Evolutionary conservation across 2,113 vertebrate species (phyloP).

Genomic region (Phycodurus eques): DNA sequence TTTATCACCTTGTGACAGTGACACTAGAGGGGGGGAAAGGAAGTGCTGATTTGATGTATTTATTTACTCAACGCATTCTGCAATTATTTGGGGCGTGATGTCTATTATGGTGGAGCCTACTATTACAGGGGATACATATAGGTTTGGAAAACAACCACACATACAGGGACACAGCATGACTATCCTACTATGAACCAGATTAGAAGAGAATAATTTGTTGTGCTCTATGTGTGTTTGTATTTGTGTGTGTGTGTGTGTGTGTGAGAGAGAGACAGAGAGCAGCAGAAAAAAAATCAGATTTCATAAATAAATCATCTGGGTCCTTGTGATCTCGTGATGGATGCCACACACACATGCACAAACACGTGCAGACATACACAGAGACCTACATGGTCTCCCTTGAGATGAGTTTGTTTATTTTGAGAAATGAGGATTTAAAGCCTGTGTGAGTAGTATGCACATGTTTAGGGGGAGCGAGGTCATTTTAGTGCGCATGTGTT

Average conservation of each 20-base stretch:
- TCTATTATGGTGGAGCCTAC: not conserved
- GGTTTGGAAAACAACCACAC: not conserved
- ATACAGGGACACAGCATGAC: constrained; percentile 9
- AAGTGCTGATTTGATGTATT: not conserved
- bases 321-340: constrained; percentile 42
- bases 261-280: constrained; percentile 19
- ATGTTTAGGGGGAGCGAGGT: constrained; percentile 26
- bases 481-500: constrained; percentile 10
- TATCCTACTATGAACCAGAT: constrained; percentile 4
- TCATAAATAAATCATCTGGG: constrained; percentile 69
- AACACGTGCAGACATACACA: constrained; percentile 11
- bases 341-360: constrained; percentile 18
- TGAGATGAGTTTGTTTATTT: constrained; percentile 59
- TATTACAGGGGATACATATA: not conserved
- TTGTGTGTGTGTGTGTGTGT: constrained; percentile 1
- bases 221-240: constrained; percentile 38
- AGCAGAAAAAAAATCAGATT: constrained; percentile 65
- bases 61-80: not conserved
- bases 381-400: constrained; percentile 14
- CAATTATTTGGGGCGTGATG: not conserved
- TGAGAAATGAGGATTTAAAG: constrained; percentile 49
- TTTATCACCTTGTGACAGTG: not conserved
- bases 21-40: not conserved
- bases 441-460: constrained; percentile 29
- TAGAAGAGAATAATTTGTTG: constrained; percentile 24